Evolutionary conservation across 2,797 vertebrate species (phyloP).

Genomic region (Etheostoma nigrum): DNA sequence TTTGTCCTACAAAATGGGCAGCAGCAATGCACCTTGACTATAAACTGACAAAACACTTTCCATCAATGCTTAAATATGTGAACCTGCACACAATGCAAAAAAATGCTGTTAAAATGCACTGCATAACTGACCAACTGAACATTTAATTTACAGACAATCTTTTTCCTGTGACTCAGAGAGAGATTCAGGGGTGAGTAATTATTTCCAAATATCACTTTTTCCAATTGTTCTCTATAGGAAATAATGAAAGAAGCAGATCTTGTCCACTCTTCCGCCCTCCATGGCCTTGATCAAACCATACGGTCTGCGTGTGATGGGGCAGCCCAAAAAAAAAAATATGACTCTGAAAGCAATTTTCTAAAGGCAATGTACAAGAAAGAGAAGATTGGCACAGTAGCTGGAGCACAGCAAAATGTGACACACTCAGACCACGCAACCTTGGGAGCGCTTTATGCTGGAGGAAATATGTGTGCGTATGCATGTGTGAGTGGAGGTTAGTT

Average conservation of each 20-base stretch:
- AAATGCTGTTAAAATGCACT: neutral
- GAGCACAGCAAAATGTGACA: slow-evolving; percentile 22
- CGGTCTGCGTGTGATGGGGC: slow-evolving; percentile 10
- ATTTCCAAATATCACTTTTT: slow-evolving; percentile 16
- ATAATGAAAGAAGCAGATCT: slow-evolving; percentile 9
- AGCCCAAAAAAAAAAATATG: slow-evolving; percentile 26
- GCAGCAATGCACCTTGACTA: neutral
- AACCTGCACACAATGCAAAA: neutral
- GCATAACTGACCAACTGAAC: neutral
- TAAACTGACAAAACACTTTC: neutral
- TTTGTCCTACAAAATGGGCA: too few relatives aligned
- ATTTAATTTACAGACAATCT: neutral
- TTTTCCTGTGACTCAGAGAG: neutral
- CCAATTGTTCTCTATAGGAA: neutral
- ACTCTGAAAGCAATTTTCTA: slow-evolving; percentile 62
- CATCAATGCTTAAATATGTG: neutral
- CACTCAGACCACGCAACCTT: slow-evolving; percentile 42
- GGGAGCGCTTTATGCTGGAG: slow-evolving; percentile 19
- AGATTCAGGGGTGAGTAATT: neutral
- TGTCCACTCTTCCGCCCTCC: neutral
- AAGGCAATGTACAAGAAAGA: slow-evolving; percentile 57
- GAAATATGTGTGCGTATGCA: slow-evolving; percentile 5
- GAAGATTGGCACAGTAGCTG: slow-evolving; percentile 10
- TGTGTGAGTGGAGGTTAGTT: neutral
- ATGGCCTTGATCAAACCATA: slow-evolving; percentile 39